A percentile compares a stretch with the other conserved stretches of the same genome.
Conservation (phyloP, 2,888 invertebrate species). For the Caenorhabditis sp. region DNA sequence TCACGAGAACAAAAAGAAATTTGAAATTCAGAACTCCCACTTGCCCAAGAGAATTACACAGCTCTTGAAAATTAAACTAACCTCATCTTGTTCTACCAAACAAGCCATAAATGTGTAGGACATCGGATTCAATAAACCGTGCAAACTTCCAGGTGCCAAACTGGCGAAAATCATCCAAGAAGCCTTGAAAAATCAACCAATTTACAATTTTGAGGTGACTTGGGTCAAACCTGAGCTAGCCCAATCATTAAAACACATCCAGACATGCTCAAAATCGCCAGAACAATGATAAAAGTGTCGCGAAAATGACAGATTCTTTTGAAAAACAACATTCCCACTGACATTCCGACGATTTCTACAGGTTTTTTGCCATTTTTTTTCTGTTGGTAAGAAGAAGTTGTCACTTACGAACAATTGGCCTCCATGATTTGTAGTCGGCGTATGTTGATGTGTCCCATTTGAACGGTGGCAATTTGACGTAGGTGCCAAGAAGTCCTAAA, state of each 20-base stretch:
- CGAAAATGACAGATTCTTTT: constrained; percentile 57
- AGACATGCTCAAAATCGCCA: constrained; percentile 59
- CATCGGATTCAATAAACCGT: constrained; percentile 65
- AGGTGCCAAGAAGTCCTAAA: constrained; percentile 60
- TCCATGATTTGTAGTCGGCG: constrained; percentile 59
- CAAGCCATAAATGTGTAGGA: constrained; percentile 66
- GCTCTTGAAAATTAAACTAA: constrained; percentile 11
- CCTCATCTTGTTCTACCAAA: constrained; percentile 61
- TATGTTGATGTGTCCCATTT: constrained; percentile 61
- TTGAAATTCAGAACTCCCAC: no score
- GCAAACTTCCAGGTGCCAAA: constrained; percentile 59
- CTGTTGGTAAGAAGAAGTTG: constrained; percentile 5
- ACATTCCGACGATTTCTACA: constrained; percentile 65
- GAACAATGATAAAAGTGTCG: constrained; percentile 58
- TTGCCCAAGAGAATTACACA: no score
- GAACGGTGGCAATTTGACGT: constrained; percentile 62
- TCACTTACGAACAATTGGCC: constrained; percentile 61
- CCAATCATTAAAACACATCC: constrained; percentile 60
- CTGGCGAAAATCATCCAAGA: constrained; percentile 64
- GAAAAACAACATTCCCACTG: constrained; percentile 60
- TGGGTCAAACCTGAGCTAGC: constrained; percentile 45
- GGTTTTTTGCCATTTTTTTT: neutral
- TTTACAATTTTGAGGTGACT: neutral
- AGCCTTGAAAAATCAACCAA: constrained; percentile 37
- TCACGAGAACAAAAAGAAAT: no score